These are phyloP conservation scores for Napeogenes inachia DNA, from an alignment of 2,888 invertebrate species.

Conservation along the genomic window DNA sequence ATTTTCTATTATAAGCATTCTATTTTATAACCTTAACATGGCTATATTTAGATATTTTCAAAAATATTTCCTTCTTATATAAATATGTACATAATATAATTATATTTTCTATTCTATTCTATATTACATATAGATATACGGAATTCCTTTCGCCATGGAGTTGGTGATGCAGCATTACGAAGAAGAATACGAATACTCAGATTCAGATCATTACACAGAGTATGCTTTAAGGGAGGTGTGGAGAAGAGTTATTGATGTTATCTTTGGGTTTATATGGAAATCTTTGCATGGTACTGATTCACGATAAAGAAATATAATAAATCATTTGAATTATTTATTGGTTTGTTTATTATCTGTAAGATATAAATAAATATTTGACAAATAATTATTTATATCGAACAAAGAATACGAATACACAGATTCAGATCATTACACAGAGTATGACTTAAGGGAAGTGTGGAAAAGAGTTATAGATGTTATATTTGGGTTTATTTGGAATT, in stretches of 20 bases:
- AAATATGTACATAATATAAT: not conserved
- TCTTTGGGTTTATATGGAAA: constrained; percentile 47
- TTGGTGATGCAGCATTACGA: constrained; percentile 57
- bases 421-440: constrained; percentile 6
- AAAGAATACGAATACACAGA: not conserved
- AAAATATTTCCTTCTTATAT: too few relatives aligned
- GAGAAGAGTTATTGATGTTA: constrained; percentile 47
- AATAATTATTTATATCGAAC: too few relatives aligned
- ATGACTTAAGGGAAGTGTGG: constrained; percentile 47
- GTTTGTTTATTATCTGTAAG: not conserved
- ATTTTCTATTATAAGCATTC: too few relatives aligned
- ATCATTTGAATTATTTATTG: not conserved
- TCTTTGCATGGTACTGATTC: constrained; percentile 28
- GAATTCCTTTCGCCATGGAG: constrained; percentile 60
- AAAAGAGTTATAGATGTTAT: constrained; percentile 46
- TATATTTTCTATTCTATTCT: not conserved
- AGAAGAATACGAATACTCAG: not conserved
- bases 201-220: constrained; percentile 5
- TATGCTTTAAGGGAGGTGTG: constrained; percentile 43
- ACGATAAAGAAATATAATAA: constrained; percentile 5
- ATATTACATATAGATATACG: constrained; percentile 51
- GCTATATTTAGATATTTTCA: too few relatives aligned
- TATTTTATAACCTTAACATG: too few relatives aligned
- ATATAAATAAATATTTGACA: not conserved
- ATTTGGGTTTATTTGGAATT: constrained; percentile 43